These are phyloP conservation scores for Natator depressus DNA, from an alignment of 2,113 vertebrate genomes.

Conservation along the genomic window DNA sequence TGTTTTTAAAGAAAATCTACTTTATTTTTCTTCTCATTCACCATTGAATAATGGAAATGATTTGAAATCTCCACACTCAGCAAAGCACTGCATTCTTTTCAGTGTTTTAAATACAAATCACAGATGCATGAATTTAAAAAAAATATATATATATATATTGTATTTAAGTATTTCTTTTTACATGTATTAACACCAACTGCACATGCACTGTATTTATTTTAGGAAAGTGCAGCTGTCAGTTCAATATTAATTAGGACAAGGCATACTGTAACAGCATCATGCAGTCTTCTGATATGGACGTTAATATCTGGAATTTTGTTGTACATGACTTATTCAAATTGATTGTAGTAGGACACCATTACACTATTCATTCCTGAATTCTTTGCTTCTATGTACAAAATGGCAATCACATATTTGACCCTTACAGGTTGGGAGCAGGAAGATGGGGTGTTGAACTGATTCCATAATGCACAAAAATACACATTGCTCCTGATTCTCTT, in stretches of 20 bases:
- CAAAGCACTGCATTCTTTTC: not conserved
- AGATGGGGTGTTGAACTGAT: not conserved
- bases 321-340: not conserved
- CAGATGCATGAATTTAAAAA: not conserved
- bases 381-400: not conserved
- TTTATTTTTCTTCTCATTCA: not conserved
- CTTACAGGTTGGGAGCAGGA: not conserved
- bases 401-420: not conserved
- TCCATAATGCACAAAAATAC: not conserved
- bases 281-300: not conserved
- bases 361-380: not conserved
- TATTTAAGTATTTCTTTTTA: not conserved
- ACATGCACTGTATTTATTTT: not conserved
- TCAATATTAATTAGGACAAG: not conserved
- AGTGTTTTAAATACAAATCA: not conserved
- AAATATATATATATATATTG: rapidly evolving
- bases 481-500: not conserved
- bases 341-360: not conserved
- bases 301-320: not conserved
- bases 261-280: not conserved
- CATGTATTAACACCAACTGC: not conserved
- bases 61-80: not conserved
- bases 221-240: not conserved
- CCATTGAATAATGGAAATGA: not conserved
- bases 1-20: not conserved